phyloP scores from a whole-genome alignment of 2,113 vertebrate species.

The Bufo gargarizans region DNA sequence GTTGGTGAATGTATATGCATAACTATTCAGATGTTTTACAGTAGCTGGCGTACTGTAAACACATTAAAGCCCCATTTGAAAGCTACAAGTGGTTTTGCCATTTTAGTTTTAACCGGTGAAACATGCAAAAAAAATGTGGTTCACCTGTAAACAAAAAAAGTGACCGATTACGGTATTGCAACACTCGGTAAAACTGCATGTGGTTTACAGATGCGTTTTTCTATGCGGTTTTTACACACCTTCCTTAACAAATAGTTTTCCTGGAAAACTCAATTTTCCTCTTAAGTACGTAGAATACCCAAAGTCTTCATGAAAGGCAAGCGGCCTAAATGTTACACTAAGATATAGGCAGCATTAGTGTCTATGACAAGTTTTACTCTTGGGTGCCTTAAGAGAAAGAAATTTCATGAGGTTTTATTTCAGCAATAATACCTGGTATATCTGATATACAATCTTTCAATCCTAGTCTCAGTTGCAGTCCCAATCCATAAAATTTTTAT shows the following conservation, averaged over 20 bases:
- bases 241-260: not conserved
- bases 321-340: not conserved
- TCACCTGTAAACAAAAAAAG: too few relatives aligned
- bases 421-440: constrained; percentile 49
- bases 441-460: constrained; percentile 47
- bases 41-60: too few relatives aligned
- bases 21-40: too few relatives aligned
- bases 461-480: constrained; percentile 21
- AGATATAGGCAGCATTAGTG: constrained; percentile 2
- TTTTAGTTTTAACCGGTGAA: too few relatives aligned
- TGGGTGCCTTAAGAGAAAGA: constrained; percentile 36
- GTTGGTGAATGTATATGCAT: too few relatives aligned
- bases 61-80: too few relatives aligned
- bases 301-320: constrained; percentile 10
- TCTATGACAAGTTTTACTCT: constrained; percentile 48
- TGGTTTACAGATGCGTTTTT: too few relatives aligned
- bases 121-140: too few relatives aligned
- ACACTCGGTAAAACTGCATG: too few relatives aligned
- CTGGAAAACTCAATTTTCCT: not conserved
- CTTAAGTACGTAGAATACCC: constrained; percentile 26
- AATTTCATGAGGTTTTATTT: constrained; percentile 29
- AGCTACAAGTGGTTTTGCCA: too few relatives aligned
- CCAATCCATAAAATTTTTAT: constrained; percentile 42
- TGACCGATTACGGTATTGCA: too few relatives aligned
- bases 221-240: too few relatives aligned